These are phyloP conservation scores for Myioborus melanocephalus DNA, from an alignment of 2,797 vertebrate genomes.

Conservation along the genomic window DNA sequence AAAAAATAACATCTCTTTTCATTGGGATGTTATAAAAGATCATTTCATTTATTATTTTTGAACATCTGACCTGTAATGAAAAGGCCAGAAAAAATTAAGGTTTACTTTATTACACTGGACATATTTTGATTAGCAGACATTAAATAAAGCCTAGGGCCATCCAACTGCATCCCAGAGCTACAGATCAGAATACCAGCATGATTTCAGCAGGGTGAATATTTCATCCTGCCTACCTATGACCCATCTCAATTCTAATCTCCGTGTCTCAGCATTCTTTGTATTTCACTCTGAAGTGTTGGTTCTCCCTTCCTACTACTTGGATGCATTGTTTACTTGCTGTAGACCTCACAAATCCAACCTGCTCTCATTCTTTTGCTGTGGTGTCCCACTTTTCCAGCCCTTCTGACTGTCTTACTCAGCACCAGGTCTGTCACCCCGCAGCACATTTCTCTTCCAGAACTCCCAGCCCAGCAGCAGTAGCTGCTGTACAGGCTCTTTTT, in stretches of 20 bases:
- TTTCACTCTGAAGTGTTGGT: not conserved
- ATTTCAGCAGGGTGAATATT: not conserved
- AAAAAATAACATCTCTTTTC: not conserved
- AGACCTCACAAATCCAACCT: not conserved
- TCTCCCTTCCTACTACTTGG: not conserved
- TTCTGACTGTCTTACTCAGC: not conserved
- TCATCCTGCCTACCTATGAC: not conserved
- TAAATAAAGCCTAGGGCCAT: not conserved
- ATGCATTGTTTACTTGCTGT: not conserved
- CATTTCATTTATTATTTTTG: not conserved
- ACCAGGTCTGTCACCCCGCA: rapidly evolving
- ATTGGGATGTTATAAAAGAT: not conserved
- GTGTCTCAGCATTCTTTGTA: not conserved
- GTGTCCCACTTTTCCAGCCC: not conserved
- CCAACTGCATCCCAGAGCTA: not conserved
- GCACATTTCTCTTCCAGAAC: not conserved
- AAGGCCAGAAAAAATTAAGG: not conserved
- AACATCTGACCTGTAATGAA: not conserved
- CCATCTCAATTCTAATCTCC: not conserved
- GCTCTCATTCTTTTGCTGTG: not conserved
- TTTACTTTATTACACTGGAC: not conserved
- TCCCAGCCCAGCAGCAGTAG: not conserved
- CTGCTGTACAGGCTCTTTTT: not conserved
- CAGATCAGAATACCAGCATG: not conserved
- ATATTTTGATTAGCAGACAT: not conserved